phyloP scores from a whole-genome alignment of 2,888 invertebrate genomes.

The Icerya purchasi region DNA sequence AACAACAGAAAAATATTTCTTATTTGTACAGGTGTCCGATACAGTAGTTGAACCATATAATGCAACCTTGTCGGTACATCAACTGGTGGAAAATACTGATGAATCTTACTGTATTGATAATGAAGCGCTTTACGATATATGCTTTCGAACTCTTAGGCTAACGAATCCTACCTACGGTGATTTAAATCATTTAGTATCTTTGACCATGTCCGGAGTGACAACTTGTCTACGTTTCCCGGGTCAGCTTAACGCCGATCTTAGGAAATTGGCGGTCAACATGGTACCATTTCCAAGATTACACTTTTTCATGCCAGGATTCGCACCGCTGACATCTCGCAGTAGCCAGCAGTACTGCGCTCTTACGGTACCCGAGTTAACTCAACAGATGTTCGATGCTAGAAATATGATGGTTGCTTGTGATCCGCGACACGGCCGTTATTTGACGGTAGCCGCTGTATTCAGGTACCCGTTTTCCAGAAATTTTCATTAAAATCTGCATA shows the following conservation, averaged over 20 bases:
- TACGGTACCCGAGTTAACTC: slow-evolving; percentile 32
- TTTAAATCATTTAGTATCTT: slow-evolving; percentile 38
- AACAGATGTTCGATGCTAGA: slow-evolving; percentile 31
- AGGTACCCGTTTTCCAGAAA: too few relatives aligned
- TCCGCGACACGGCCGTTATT: slow-evolving; percentile 38
- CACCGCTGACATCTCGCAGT: slow-evolving; percentile 34
- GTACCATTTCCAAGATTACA: slow-evolving; percentile 39
- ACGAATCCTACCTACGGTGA: slow-evolving; percentile 44
- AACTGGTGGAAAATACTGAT: slow-evolving; percentile 39
- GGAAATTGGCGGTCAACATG: slow-evolving; percentile 37
- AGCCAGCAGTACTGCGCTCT: slow-evolving; percentile 31
- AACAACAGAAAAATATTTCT: too few relatives aligned
- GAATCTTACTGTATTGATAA: slow-evolving; percentile 41
- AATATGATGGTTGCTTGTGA: slow-evolving; percentile 38
- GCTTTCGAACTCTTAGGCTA: slow-evolving; percentile 39
- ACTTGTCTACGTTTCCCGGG: slow-evolving; percentile 37
- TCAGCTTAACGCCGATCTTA: slow-evolving; percentile 37
- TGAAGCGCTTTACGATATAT: slow-evolving; percentile 41
- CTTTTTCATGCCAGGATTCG: slow-evolving; percentile 37
- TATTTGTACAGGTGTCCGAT: slow-evolving; percentile 34
- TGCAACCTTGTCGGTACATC: slow-evolving; percentile 38
- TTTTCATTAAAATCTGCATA: too few relatives aligned
- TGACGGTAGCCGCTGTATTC: slow-evolving; percentile 24
- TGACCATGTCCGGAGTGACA: slow-evolving; percentile 31
- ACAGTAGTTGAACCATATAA: slow-evolving; percentile 43